Conservation (phyloP, 2,113 vertebrate species). For the Spilogale gracilis region DNA sequence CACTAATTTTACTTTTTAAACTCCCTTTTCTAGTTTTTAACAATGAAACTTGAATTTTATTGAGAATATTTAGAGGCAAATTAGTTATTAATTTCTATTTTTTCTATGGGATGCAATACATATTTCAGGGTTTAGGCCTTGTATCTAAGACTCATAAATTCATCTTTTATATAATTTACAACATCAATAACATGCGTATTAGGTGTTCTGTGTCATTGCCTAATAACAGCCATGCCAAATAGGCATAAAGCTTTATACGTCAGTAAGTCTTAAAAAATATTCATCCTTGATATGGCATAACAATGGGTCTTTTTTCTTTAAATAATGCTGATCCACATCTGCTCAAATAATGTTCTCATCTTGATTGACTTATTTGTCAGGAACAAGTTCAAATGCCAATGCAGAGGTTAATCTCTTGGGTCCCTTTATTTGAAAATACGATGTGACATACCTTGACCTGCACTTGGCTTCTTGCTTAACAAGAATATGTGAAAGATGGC, state of each 20-base stretch:
- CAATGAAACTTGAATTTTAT: background rate
- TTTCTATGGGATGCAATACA: background rate
- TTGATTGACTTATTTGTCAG: conserved; percentile 33
- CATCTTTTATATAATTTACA: background rate
- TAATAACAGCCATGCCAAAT: background rate
- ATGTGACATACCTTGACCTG: background rate
- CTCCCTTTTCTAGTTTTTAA: background rate
- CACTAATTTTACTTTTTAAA: background rate
- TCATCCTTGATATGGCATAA: background rate
- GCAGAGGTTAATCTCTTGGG: background rate
- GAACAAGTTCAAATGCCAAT: conserved; percentile 11
- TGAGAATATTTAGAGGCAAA: background rate
- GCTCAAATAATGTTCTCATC: background rate
- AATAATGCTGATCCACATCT: background rate
- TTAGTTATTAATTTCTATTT: background rate
- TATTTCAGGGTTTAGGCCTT: background rate
- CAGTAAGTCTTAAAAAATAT: background rate
- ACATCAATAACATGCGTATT: background rate
- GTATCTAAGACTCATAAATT: background rate
- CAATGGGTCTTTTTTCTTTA: background rate
- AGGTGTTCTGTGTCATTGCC: background rate
- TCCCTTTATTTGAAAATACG: conserved; percentile 26
- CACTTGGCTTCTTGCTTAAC: background rate
- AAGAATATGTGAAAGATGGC: background rate
- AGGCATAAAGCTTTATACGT: background rate